Evolutionary conservation across 1,140 invertebrate species (phyloP), one percentile per base, ranked within the genome.

Genomic region (Lamellibrachia luymesi): DNA sequence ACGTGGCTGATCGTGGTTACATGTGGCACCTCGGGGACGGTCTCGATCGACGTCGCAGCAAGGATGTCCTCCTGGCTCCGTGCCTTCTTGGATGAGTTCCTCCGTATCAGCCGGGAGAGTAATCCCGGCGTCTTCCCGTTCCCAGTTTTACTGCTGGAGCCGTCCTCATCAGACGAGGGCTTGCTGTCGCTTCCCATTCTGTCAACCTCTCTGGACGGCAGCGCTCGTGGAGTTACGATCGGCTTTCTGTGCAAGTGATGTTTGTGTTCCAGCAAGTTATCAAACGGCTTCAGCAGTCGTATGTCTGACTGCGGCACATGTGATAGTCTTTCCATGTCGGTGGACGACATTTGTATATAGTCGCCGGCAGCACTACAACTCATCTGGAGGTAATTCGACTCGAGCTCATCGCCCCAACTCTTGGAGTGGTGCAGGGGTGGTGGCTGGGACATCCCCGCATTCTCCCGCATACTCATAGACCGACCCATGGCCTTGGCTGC

Each of bases 401-500:
- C 93, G 1, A 93, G 93, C 49, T 93, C 89, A 52, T 93, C 90
- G 1, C 91, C 93, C 49, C 51, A 50, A 50, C 93, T 93, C 25
- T 56, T 50, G 27, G 93, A 91, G 51, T 93, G 50, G 51, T 91
- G 91, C 38, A 92, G 51, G 6, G 50, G 51, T 52, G 91, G 49
- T 0, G 51, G 91, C n/a, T 89, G 89, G 51, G 50, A 56, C 51
- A 51, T 50, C 49, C 50, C 49, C 52, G 64, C 25, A n/a, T 49
- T 89, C 52, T 51, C 52, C 50, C 50, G 91, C 91, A 91, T 91
- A n/a, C 91, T 91, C 91, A 91, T 91, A 22, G 91, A 91, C 38
- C 25, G 91, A 91, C 91, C 91, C 38, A 80, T 80, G 2, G 64
- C 64, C 90, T 91, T 91, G 13, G 90, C 8, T 13, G 90, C 10